These are phyloP conservation scores for Protodeltote pygarga DNA, from an alignment of 2,888 invertebrate species.

Conservation along the genomic window DNA sequence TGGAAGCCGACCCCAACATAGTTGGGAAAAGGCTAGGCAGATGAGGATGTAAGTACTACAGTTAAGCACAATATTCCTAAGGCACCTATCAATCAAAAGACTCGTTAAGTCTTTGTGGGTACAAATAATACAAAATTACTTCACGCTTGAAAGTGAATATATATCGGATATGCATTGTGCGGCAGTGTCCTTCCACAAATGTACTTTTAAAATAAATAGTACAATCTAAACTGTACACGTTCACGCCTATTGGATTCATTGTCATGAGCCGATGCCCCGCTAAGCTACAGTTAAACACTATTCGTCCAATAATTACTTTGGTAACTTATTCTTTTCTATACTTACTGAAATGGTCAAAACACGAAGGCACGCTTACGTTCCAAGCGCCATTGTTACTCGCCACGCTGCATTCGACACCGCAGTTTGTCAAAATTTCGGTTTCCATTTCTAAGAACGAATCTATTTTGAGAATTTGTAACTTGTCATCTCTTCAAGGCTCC, in stretches of 20 bases:
- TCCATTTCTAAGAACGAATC: constrained; percentile 76
- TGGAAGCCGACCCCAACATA: too few relatives aligned
- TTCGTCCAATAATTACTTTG: constrained; percentile 80
- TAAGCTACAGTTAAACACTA: constrained; percentile 77
- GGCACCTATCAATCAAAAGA: constrained; percentile 9
- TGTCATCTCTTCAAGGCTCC: constrained; percentile 70
- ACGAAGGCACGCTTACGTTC: constrained; percentile 81
- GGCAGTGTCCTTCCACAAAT: constrained; percentile 45
- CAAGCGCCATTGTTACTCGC: constrained; percentile 67
- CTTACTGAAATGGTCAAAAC: constrained; percentile 80
- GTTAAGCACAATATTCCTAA: not conserved
- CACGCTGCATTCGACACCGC: constrained; percentile 75
- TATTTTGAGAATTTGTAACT: constrained; percentile 66
- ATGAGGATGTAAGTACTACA: constrained; percentile 3
- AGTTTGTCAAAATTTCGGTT: constrained; percentile 86
- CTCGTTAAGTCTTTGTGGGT: constrained; percentile 27
- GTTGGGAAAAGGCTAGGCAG: too few relatives aligned
- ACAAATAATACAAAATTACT: constrained; percentile 36
- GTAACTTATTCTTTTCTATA: constrained; percentile 75
- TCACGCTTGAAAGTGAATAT: constrained; percentile 49
- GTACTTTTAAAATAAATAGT: constrained; percentile 51
- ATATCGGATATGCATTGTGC: constrained; percentile 47
- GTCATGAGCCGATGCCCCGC: constrained; percentile 68
- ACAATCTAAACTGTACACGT: constrained; percentile 51
- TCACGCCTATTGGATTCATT: constrained; percentile 66